phyloP scores from a whole-genome alignment of 1,140 invertebrate genomes.

The Potamilus streckersoni region DNA sequence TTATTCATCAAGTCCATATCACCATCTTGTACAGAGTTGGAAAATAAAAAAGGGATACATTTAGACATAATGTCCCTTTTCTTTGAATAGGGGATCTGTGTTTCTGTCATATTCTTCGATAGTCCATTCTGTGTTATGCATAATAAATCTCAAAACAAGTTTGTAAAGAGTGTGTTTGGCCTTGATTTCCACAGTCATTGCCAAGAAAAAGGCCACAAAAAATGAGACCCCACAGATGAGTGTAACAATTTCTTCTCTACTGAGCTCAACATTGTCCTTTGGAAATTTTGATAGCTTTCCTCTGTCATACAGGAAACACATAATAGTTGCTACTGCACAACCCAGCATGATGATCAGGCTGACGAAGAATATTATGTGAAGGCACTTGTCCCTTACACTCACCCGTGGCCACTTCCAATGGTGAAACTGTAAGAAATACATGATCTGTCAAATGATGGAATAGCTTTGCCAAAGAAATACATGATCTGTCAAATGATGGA shows the following conservation, averaged over 20 bases:
- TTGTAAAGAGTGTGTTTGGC: slow-evolving; percentile 71
- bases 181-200: slow-evolving; percentile 74
- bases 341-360: slow-evolving; percentile 69
- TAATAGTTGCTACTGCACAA: slow-evolving; percentile 70
- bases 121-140: slow-evolving; percentile 71
- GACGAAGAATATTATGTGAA: slow-evolving; percentile 70
- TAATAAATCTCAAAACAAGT: slow-evolving; percentile 69
- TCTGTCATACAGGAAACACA: slow-evolving; percentile 72
- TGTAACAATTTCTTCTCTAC: slow-evolving; percentile 70
- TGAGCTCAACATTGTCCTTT: slow-evolving; percentile 67
- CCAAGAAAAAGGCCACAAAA: slow-evolving; percentile 73
- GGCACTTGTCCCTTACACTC: slow-evolving; percentile 69
- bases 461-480: slow-evolving; percentile 32
- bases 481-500: too few species aligned
- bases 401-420: slow-evolving; percentile 70
- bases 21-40: too few species aligned
- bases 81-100: slow-evolving; percentile 46
- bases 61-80: not conserved
- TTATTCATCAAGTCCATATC: too few species aligned
- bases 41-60: too few species aligned
- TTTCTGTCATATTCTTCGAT: slow-evolving; percentile 70
- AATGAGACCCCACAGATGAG: slow-evolving; percentile 72
- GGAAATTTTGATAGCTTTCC: slow-evolving; percentile 57
- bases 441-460: too few species aligned
- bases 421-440: slow-evolving; percentile 64